phyloP scores from a whole-genome alignment of 2,797 vertebrate species.

The Alca torda region DNA sequence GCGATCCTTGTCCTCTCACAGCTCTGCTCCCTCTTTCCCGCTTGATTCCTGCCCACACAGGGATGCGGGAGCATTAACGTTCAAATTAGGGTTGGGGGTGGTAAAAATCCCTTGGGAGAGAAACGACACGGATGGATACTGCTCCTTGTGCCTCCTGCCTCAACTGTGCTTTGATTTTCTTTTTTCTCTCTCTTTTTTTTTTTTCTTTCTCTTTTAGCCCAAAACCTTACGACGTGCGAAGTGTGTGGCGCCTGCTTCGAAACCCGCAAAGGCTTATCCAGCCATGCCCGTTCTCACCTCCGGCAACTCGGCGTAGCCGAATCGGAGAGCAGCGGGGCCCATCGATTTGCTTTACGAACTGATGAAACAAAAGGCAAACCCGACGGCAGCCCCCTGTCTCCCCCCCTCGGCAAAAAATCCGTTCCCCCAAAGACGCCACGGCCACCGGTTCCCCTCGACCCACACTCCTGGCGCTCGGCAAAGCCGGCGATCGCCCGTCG shows the following conservation, averaged over 20 bases:
- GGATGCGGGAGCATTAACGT: rapidly evolving
- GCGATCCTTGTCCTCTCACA: neutral
- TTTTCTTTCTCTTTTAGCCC: conserved; percentile 41
- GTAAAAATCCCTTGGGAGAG: neutral
- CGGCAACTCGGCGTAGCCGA: conserved; percentile 88
- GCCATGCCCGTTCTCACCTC: conserved; percentile 90
- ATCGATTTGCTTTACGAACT: conserved; percentile 89
- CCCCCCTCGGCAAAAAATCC: conserved; percentile 71
- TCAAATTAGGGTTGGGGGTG: neutral
- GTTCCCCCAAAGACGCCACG: conserved; percentile 65
- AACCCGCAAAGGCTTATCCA: conserved; percentile 88
- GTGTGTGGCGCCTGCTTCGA: conserved; percentile 88
- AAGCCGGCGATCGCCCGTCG: conserved; percentile 12
- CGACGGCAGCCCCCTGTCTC: conserved; percentile 50
- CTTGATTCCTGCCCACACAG: neutral
- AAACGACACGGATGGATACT: rapidly evolving
- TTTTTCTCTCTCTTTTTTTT: too few species aligned
- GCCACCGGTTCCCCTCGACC: conserved; percentile 58
- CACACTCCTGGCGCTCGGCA: conserved; percentile 59
- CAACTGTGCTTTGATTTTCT: rapidly evolving
- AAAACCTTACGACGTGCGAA: conserved; percentile 84
- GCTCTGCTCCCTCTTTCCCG: neutral
- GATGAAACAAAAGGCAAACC: conserved; percentile 80
- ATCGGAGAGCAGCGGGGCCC: conserved; percentile 89
- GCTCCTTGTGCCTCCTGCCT: too few species aligned